A percentile compares a stretch with the other conserved stretches of the same genome.
phyloP scores from a whole-genome alignment of 1,140 invertebrate genomes.

The Aradophagus sp. region DNA sequence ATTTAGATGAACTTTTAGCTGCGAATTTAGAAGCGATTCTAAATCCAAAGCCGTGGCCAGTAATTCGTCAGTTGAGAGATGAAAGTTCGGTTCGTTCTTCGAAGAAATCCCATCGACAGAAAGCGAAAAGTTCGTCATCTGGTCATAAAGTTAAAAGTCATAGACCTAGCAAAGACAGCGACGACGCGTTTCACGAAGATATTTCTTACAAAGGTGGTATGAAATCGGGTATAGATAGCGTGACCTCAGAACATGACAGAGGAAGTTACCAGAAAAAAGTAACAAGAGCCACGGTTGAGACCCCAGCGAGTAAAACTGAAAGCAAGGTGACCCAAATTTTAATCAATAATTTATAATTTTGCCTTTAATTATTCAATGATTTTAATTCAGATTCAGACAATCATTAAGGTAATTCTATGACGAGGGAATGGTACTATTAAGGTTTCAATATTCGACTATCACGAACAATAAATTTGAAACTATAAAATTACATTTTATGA shows the following conservation, averaged over 20 bases:
- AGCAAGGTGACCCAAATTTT: no score
- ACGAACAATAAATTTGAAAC: no score
- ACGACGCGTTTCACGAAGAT: background rate
- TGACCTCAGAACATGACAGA: background rate
- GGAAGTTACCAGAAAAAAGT: background rate
- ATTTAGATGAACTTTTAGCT: background rate
- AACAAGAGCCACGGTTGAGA: background rate
- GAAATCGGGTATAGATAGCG: background rate
- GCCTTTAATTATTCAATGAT: no score
- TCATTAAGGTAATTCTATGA: no score
- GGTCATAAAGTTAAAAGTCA: background rate
- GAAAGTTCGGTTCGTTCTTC: background rate
- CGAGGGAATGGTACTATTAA: no score
- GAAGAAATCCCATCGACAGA: background rate
- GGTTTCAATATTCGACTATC: no score
- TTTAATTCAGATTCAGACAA: no score
- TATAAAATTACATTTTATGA: no score
- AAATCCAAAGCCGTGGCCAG: background rate
- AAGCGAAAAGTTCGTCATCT: background rate
- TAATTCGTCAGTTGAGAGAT: constrained; percentile 1
- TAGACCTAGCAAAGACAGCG: background rate
- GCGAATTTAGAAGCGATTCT: background rate
- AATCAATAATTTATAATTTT: no score
- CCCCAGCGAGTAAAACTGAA: no score
- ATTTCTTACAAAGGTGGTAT: background rate